Evolutionary conservation across 2,113 vertebrate species (phyloP), one percentile per base, ranked within the genome.

Genomic region (Phycodurus eques): DNA sequence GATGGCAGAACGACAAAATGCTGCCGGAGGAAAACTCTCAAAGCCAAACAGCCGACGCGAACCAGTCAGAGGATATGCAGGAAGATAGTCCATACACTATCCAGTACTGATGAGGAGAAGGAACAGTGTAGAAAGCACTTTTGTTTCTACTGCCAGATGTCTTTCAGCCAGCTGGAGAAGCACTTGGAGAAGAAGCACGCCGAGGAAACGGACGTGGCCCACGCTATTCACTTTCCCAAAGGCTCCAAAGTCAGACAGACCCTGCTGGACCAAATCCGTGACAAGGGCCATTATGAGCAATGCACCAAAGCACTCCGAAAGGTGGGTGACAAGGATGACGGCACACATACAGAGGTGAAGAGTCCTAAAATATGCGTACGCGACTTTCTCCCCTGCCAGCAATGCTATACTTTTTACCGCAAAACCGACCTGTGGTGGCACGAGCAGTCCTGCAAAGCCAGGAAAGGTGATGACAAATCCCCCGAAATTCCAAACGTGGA

Each of bases 371-470:
- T 83, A 71, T 85, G 86, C 44, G 85, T 87, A 1, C 82, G 85
- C 2, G 89, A 91, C 77, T 90, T 84, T 67, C 77, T 89, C 22
- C 89, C 90, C 13, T 91, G 90, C 65, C 85, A 91, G 76, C 78
- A 89, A 63, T 90, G 90, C 76, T 82, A 82, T 54, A 83, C 87
- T 64, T 91, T 90, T 85, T 89, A 85, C 74, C 82, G 84, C 20
- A 90, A 88, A 81, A 80, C 75, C 11, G 90, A 91, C 66, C 76
- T 90, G 42, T 89, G 89, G 90, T 83, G 85, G 44, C 89, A 90
- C 17, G 90, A 92, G 67, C 67, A 76, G 13, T 81, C 87, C 0
- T 90, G 88, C 75, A 89, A 88, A 47, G 72, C 83, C 61, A 84
- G 73, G 72, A 90, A 85, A 31, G 84, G 71, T 44, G 86, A 87